Conservation (phyloP, 2,113 vertebrate species). For the Plecotus auritus region DNA sequence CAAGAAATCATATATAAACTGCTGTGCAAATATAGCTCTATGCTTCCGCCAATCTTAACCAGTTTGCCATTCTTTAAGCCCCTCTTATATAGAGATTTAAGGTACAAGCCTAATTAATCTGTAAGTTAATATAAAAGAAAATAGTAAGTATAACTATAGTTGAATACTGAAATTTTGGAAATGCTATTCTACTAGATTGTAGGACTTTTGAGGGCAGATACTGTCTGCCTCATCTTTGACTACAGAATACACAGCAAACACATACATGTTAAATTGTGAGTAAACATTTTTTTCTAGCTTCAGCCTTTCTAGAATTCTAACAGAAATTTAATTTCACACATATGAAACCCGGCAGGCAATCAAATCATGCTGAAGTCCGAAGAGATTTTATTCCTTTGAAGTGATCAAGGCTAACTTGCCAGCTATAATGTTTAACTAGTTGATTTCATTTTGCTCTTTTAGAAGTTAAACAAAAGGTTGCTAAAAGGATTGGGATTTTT, state of each 20-base stretch:
- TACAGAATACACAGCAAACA: neutral
- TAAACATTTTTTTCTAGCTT: neutral
- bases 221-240: neutral
- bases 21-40: neutral
- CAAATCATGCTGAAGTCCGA: neutral
- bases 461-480: conserved; percentile 27
- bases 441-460: conserved; percentile 29
- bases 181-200: neutral
- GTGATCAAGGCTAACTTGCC: neutral
- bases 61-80: neutral
- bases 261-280: neutral
- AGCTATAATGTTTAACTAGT: conserved; percentile 17
- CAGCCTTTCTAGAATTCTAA: neutral
- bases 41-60: neutral
- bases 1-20: neutral
- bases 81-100: neutral
- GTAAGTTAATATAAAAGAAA: neutral
- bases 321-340: neutral
- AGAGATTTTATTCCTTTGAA: conserved; percentile 30
- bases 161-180: neutral
- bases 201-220: neutral
- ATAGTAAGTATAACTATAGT: neutral
- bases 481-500: neutral
- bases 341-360: neutral
- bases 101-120: neutral